Base-by-base conservation (phyloP, 2,113 vertebrate species). In the Nematolebias whitei region DNA sequence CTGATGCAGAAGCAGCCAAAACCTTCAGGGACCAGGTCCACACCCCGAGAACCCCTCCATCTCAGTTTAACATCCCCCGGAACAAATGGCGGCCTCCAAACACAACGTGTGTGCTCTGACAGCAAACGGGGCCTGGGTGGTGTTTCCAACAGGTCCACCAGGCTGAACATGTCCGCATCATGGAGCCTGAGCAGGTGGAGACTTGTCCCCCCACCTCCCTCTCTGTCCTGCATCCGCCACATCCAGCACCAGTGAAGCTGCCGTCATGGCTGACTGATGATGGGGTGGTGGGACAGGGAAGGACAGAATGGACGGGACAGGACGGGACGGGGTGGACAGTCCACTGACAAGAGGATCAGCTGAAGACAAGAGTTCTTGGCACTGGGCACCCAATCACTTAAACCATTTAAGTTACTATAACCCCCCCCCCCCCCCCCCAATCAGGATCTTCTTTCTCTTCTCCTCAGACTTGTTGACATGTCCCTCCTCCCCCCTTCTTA, bases 381-480 rank as follows among this genome's bases (percentile, higher is more conserved):
- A 53, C 82, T 86, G 89, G 90, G 84, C 88, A 83, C 67, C 83
- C 82, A 83, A 85, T 86, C 74, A 15, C 79, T 87, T 89, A 88
- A 91, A 90, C 74, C 84, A 68, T 85, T 88, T 82, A 89, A 69
- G 65, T 39, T 79, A 73, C 67, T 61, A 74, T 51, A 41, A 16
- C 14, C 29, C 7, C 22, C 54, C 50, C n/a, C 4, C 1, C 24
- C 32, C 40, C 45, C 71, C 32, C 47, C 11, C 19, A n/a, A 51
- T n/a, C 16, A 45, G 18, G 13, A 68, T 23, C 52, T 50, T 56
- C n/a, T n/a, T n/a, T n/a, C 20, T 69, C 49, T 68, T 22, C 43
- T 73, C 18, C 18, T n/a, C 44, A 24, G n/a, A n/a, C n/a, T 56
- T 76, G 64, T 55, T 83, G 74, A 71, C 79, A 80, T 26, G 41